Conservation (phyloP, 2,113 vertebrate species). For the Melanerpes formicivorus region DNA sequence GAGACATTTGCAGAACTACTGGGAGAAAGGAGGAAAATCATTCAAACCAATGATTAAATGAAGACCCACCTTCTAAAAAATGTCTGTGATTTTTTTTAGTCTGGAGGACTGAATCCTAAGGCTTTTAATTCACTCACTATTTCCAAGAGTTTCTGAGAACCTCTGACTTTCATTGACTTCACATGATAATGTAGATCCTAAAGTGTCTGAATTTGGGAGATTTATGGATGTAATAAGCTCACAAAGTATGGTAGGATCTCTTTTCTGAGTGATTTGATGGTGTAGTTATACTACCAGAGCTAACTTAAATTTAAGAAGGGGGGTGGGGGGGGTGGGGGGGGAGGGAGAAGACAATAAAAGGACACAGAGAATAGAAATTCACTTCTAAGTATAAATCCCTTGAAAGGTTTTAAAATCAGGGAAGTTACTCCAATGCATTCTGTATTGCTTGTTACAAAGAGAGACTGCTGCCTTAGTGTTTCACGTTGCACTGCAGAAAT, state of each 20-base stretch:
- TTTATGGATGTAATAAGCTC: neutral
- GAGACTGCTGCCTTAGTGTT: neutral
- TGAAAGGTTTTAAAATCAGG: neutral
- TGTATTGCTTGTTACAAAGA: neutral
- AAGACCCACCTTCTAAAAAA: neutral
- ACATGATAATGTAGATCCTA: neutral
- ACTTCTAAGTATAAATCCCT: neutral
- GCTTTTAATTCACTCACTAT: neutral
- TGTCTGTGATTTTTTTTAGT: accelerated
- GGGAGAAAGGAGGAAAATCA: neutral
- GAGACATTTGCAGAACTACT: neutral
- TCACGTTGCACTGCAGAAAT: neutral
- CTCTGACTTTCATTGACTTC: neutral
- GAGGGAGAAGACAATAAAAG: neutral
- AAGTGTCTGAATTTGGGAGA: neutral
- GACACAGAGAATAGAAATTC: neutral
- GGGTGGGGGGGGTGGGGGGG: too few relatives aligned
- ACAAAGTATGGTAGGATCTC: neutral
- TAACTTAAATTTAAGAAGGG: neutral
- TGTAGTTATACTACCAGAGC: neutral
- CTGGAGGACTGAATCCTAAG: neutral
- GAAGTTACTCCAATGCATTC: neutral
- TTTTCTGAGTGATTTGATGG: neutral
- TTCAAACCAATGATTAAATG: neutral
- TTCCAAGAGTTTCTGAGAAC: neutral